Evolutionary conservation across 2,888 invertebrate genomes (phyloP), one percentile per base, ranked within the genome.

Genomic region (Amitus sp.): DNA sequence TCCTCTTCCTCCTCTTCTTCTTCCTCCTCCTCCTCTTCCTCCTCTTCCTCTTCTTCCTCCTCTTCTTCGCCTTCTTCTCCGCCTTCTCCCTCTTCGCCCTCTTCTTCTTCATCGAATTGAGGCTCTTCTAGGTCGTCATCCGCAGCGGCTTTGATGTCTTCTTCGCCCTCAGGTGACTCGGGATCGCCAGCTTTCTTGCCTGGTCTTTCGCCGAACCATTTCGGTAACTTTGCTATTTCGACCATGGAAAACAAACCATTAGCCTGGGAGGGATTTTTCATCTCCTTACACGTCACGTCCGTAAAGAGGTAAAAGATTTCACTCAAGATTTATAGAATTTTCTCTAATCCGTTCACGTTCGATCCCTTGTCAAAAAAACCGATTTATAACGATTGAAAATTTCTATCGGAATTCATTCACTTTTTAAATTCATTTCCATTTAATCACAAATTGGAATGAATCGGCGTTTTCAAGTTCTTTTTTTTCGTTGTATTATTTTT

Each of bases 131-230:
- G 90, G 70, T 91, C 90, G 66, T 89, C 89, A 67, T 90, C 90
- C 61, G 87, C 89, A 69, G 87, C 89, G 68, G 87, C 89, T 86
- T 92, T 92, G 79, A 90, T 90, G 82, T 92, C 92, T 79, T 94
- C 94, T 83, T 94, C 95, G 73, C 94, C 95, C 77, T 95, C 95
- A 66, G 95, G 95, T 77, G 94, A 92, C 72, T 95, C 95, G 69
- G 90, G 89, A 70, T 93, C 95, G 70, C 92, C 94, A 83, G 90
- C 84, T 87, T 94, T 95, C 85, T 94, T 95, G 87, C 95, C 95
- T 72, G 95, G 95, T 85, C 95, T 88, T 86, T 95, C 95, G 77
- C 95, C 95, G 88, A 95, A 95, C 95, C 95, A 95, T 85, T 95
- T 95, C 76, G 95, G 95, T 85, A 95, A 87, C 88, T 92, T 91